Base-by-base conservation (phyloP, 2,888 invertebrate genomes). In the Clistopyga incitator region DNA sequence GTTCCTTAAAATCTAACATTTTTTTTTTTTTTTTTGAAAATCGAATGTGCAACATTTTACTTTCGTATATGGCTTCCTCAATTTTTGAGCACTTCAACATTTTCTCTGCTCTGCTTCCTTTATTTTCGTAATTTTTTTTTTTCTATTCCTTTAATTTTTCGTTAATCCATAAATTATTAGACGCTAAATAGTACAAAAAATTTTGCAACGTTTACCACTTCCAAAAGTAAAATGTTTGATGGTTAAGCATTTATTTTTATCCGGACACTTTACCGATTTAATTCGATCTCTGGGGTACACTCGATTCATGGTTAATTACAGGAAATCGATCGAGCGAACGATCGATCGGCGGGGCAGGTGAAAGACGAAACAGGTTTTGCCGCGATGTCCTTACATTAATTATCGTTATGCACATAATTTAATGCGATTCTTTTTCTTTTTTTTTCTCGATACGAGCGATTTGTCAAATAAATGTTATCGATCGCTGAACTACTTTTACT, bases 241-340 rank as follows among this genome's bases (percentile, higher is more conserved):
- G 50, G 50, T 50, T n/a, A 18, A 71, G 52, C 64, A 78, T 78
- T 71, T 42, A 71, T 78, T 71, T 47, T 56, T 71, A 34, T 68
- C 68, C 68, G 34, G 54, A 71, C 64, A 52, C 52, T 54, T 71
- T 64, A 64, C 52, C 42, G 78, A 71, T 52, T 18, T 38, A 47
- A 25, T 47, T 77, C 76, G 56, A 61, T 78, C 50, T 29, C 38
- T 61, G 50, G 78, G 8, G 42, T 38, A 38, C 34, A 6, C 34
- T 38, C 72, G 67, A 29, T 68, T 74, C 64, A 72, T 50, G 61
- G 78, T 75, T 78, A 82, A 82, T 78, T 78, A 77, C 65, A 64
- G 54, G 74, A 70, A 75, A 82, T 68, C 72, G 81, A 72, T 29
- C 77, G 78, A 74, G 67, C 77, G 78, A 82, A 74, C 77, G 65